Evolutionary conservation across 2,888 invertebrate species (phyloP).

Genomic region (Conomelus anceps): DNA sequence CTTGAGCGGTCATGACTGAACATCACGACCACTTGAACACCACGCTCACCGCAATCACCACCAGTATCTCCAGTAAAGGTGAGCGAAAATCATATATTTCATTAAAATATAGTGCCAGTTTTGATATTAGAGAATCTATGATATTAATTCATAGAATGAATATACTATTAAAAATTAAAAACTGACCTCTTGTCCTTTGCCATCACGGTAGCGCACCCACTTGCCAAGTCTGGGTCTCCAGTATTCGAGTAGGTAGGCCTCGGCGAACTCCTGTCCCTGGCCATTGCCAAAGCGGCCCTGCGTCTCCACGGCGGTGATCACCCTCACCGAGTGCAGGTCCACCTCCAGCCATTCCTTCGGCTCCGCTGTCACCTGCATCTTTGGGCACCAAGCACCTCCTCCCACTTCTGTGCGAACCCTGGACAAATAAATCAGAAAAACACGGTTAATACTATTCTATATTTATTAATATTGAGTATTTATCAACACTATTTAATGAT

Average conservation of each 20-base stretch:
- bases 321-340: constrained; percentile 67
- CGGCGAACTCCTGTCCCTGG: constrained; percentile 79
- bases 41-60: too few species aligned
- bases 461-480: not conserved
- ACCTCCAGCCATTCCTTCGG: constrained; percentile 73
- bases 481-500: too few species aligned
- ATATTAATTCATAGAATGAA: not conserved
- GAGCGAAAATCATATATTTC: too few species aligned
- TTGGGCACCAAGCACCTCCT: constrained; percentile 94
- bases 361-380: constrained; percentile 66
- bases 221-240: constrained; percentile 71
- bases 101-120: too few species aligned
- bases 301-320: constrained; percentile 71
- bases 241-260: constrained; percentile 76
- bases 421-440: constrained; percentile 39
- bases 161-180: not conserved
- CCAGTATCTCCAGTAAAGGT: too few species aligned
- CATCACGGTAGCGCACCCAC: constrained; percentile 73
- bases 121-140: too few species aligned
- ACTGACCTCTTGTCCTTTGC: constrained; percentile 67
- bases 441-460: not conserved
- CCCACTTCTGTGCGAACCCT: constrained; percentile 75
- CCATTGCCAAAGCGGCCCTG: constrained; percentile 92
- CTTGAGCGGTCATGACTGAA: too few species aligned
- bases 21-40: too few species aligned